phyloP scores from a whole-genome alignment of 2,797 vertebrate species.

The Syngnathus acus region DNA sequence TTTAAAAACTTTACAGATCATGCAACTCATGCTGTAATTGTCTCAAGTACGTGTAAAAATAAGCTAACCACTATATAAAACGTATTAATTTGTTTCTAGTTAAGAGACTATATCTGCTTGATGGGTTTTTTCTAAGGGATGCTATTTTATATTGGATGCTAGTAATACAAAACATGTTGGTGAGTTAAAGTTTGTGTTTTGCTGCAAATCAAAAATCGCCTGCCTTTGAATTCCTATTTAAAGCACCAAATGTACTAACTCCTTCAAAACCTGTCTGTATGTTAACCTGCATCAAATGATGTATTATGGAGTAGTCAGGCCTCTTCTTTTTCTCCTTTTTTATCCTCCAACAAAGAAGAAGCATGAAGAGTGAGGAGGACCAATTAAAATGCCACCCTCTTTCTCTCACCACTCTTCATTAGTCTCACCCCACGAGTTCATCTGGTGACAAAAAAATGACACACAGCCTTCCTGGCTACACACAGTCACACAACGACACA shows the following conservation, averaged over 20 bases:
- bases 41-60: no score
- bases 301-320: not conserved
- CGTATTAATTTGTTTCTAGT: no score
- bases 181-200: not conserved
- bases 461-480: constrained; percentile 38
- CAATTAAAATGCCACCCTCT: constrained; percentile 68
- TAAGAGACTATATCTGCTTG: not conserved
- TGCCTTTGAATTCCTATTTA: not conserved
- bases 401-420: constrained; percentile 62
- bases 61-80: no score
- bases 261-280: not conserved
- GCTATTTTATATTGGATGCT: not conserved
- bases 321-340: constrained; percentile 27
- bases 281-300: not conserved
- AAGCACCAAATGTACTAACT: constrained; percentile 23
- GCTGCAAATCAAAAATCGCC: not conserved
- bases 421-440: constrained; percentile 65
- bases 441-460: constrained; percentile 63
- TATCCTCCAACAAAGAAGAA: constrained; percentile 19
- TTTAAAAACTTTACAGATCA: no score
- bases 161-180: not conserved
- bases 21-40: no score
- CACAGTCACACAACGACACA: constrained; percentile 22
- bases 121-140: not conserved
- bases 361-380: constrained; percentile 31